These are phyloP conservation scores for Berghia stephanieae DNA, from an alignment of 1,140 invertebrate genomes.

Conservation along the genomic window DNA sequence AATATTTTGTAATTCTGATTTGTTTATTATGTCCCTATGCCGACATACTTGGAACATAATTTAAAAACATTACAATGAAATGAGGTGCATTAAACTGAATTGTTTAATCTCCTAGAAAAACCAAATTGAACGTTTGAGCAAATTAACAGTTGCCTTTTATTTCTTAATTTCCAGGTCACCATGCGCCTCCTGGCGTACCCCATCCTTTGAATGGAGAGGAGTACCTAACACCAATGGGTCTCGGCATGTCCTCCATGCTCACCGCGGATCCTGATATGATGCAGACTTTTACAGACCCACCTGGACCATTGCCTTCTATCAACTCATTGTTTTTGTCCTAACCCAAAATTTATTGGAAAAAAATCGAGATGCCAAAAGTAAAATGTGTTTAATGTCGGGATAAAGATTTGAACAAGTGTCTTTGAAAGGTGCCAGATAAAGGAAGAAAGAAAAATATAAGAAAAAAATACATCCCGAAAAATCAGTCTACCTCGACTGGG, in stretches of 20 bases:
- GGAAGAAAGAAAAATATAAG: no score
- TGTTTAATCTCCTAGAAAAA: neutral
- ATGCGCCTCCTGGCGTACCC: neutral
- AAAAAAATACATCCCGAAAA: no score
- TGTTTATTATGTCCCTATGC: no score
- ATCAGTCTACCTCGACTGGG: no score
- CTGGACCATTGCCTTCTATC: constrained; percentile 54
- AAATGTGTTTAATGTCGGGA: no score
- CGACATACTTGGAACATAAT: no score
- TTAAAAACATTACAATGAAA: neutral
- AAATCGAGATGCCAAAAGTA: no score
- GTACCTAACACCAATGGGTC: constrained; percentile 48
- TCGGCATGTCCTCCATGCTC: constrained; percentile 48
- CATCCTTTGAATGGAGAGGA: constrained; percentile 44
- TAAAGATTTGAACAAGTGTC: no score
- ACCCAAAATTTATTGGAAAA: no score
- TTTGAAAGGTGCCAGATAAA: no score
- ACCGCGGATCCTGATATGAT: constrained; percentile 53
- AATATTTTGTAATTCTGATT: no score
- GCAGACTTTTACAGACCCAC: constrained; percentile 48
- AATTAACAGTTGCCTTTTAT: neutral
- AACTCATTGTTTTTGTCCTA: constrained; percentile 57
- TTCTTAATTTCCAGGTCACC: constrained; percentile 3
- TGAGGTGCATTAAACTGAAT: neutral
- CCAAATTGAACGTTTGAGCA: neutral